Base-by-base conservation (phyloP, 2,797 vertebrate species). In the Passerculus sandwichensis region DNA sequence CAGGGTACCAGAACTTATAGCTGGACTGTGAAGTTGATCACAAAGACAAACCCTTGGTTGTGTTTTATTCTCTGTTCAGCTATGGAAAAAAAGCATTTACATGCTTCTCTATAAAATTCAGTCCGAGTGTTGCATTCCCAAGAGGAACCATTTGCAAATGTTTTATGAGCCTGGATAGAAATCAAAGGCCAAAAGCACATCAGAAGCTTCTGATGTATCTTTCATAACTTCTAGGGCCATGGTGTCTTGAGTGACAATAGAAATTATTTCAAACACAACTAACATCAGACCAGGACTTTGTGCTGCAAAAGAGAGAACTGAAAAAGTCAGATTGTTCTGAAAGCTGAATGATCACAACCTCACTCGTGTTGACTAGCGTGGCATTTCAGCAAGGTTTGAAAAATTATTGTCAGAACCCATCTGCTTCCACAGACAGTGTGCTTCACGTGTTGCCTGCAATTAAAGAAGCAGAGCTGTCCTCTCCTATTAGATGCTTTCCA, bases 401-500 rank as follows among this genome's bases (percentile, higher is more conserved):
- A 73, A 92, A 80, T 29, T 78, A 62, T 88, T 93, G 85, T 92
- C 81, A 88, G 93, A 88, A 80, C 27, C 72, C 75, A 91, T 91
- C 91, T 93, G 82, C 59, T 94, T 29, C 48, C 50, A 77, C 45
- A 74, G 79, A 71, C 13, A 91, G 47, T 6, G 54, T 45, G 40
- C 8, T 74, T 89, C 91, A 47, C 4, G 4, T n/a, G 57, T 18
- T 74, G 89, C 40, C 65, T 92, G 50, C 82, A 80, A 91, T 89
- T 91, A 92, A 89, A 91, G 57, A 42, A 80, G 38, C 45, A 53
- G 89, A 80, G 18, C 81, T 92, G 75, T 91, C 75, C 61, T 77
- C 53, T 91, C 57, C 7, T 87, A 34, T 91, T 70, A 85, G 72
- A 65, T 61, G 32, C 18, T 85, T 89, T 65, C 9, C 42, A 47